Percentiles rank a stretch among this genome's conserved stretches.
Conservation (phyloP, 2,888 invertebrate genomes). For the Chirona hameri region DNA sequence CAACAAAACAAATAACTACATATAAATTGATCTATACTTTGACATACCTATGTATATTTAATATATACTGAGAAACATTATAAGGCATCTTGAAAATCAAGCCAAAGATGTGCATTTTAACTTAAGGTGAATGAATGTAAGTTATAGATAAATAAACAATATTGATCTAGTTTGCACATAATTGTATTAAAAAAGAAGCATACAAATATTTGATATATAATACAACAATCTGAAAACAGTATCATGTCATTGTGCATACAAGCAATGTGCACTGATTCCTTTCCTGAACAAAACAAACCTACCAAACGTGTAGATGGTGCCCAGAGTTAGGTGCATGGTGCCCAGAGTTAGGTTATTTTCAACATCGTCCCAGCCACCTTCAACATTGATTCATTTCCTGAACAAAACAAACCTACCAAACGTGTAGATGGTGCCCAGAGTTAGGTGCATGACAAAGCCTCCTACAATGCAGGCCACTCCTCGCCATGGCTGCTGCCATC, state of each 20-base stretch:
- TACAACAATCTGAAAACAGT: background rate
- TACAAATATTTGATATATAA: background rate
- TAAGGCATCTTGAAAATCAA: too few species aligned
- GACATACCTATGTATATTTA: background rate
- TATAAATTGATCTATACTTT: background rate
- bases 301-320: slow-evolving; percentile 40
- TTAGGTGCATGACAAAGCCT: slow-evolving; percentile 39
- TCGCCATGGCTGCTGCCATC: background rate
- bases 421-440: slow-evolving; percentile 39
- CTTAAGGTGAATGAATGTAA: too few species aligned
- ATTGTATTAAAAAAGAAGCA: background rate
- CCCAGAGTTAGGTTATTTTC: too few species aligned
- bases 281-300: background rate
- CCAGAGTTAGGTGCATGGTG: slow-evolving; percentile 40
- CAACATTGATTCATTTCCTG: background rate
- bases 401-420: slow-evolving; percentile 36
- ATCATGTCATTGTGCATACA: too few species aligned
- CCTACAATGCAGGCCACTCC: slow-evolving; percentile 34
- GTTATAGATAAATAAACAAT: too few species aligned
- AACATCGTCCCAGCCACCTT: too few species aligned
- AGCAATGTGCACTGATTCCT: background rate
- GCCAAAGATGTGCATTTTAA: too few species aligned
- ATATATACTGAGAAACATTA: background rate
- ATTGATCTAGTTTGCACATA: too few species aligned
- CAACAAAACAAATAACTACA: background rate